Percentiles rank a stretch among this genome's conserved stretches.
These are phyloP conservation scores for Oreonectes daqikongensis DNA, from an alignment of 2,797 vertebrate genomes.

Conservation along the genomic window DNA sequence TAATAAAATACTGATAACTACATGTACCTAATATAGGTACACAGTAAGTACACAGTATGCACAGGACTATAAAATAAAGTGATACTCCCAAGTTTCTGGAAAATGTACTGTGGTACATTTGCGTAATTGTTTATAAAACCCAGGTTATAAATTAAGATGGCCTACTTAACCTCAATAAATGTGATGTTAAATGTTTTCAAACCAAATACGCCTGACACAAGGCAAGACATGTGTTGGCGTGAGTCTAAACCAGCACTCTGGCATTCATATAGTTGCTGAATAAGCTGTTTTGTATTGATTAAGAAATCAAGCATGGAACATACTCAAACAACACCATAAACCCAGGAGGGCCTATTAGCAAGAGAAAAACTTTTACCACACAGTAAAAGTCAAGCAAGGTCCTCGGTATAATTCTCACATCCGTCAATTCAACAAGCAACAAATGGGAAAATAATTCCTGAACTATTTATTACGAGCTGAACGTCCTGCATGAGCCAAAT, in stretches of 20 bases:
- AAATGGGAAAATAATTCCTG: background rate
- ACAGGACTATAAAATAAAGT: too few relatives aligned
- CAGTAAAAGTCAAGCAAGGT: conserved; percentile 4
- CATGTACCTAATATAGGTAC: too few relatives aligned
- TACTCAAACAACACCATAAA: conserved; percentile 27
- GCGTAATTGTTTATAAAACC: background rate
- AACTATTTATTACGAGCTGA: conserved; percentile 6
- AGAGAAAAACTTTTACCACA: conserved; percentile 10
- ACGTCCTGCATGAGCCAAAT: background rate
- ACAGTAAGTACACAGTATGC: too few relatives aligned
- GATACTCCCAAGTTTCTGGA: background rate
- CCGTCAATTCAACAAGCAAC: background rate
- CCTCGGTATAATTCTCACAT: conserved; percentile 16
- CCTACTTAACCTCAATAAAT: conserved; percentile 31
- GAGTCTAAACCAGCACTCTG: background rate
- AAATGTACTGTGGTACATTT: background rate
- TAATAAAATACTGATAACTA: too few relatives aligned
- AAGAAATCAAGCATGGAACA: conserved; percentile 18
- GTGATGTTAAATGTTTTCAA: conserved; percentile 6
- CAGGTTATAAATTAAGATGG: background rate
- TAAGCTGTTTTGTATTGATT: conserved; percentile 1
- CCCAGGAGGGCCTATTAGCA: background rate
- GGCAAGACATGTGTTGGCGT: conserved; percentile 10
- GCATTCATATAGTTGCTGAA: conserved; percentile 4
- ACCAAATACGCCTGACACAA: background rate